Conservation (phyloP, 2,113 vertebrate species). For the Oenanthe melanoleuca region DNA sequence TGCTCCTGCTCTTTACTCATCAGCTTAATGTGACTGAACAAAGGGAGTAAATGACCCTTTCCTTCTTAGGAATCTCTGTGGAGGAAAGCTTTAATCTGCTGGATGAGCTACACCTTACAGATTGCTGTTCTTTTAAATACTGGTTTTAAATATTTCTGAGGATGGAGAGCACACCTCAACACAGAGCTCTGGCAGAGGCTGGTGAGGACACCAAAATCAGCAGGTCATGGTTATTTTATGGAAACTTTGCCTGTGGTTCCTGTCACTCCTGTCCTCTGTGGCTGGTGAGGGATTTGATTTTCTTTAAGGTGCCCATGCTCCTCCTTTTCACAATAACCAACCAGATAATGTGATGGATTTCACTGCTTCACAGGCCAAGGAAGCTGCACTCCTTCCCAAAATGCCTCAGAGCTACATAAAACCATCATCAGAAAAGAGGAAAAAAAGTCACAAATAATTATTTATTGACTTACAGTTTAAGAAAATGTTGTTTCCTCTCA, state of each 20-base stretch:
- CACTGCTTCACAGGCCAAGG: not conserved
- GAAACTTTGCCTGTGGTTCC: not conserved
- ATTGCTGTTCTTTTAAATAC: not conserved
- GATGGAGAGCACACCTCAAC: rapidly evolving
- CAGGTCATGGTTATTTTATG: too few species aligned
- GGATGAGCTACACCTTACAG: not conserved
- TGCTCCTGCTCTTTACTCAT: not conserved
- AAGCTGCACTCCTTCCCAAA: not conserved
- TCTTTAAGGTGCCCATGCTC: not conserved
- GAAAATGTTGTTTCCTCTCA: constrained; percentile 17
- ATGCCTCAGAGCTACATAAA: not conserved
- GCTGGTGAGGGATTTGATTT: not conserved
- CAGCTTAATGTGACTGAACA: not conserved
- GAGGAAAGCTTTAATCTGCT: not conserved
- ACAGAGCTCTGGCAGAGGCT: not conserved
- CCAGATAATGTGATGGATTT: not conserved
- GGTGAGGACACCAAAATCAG: not conserved
- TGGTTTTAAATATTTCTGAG: not conserved
- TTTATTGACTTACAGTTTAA: not conserved
- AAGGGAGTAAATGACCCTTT: not conserved
- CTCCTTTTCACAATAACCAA: not conserved
- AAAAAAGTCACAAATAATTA: not conserved
- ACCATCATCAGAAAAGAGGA: not conserved
- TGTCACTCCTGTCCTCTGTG: not conserved
- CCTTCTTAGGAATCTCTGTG: not conserved